phyloP scores from a whole-genome alignment of 2,797 vertebrate species.

The Morelia viridis region DNA sequence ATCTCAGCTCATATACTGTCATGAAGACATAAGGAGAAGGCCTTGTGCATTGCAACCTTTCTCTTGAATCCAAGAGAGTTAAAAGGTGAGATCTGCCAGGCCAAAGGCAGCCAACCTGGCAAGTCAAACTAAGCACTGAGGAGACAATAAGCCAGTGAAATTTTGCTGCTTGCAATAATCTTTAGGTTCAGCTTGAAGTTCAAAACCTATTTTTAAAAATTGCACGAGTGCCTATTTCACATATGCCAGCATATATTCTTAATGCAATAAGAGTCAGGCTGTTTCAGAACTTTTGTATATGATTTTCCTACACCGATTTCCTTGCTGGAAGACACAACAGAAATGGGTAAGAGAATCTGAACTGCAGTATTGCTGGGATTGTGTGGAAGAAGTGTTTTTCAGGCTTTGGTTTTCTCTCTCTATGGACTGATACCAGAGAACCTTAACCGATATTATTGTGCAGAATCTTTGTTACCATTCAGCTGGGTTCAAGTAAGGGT shows the following conservation, averaged over 20 bases:
- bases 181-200: conserved; percentile 9
- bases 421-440: conserved; percentile 56
- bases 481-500: conserved; percentile 64
- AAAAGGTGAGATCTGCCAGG: background rate
- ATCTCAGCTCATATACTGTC: background rate
- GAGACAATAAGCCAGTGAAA: background rate
- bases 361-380: conserved; percentile 37
- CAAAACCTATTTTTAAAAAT: background rate
- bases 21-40: background rate
- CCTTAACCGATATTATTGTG: conserved; percentile 59
- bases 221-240: background rate
- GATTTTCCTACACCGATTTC: conserved; percentile 10
- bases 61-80: background rate
- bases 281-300: background rate
- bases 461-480: conserved; percentile 61
- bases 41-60: background rate
- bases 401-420: conserved; percentile 52
- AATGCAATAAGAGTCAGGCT: conserved; percentile 12
- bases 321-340: conserved; percentile 30
- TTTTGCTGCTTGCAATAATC: background rate
- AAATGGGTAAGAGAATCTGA: conserved; percentile 13
- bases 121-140: background rate
- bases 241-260: background rate
- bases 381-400: conserved; percentile 58
- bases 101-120: background rate